These are phyloP conservation scores for Stictonetta naevosa DNA, from an alignment of 2,113 vertebrate genomes.

Conservation along the genomic window DNA sequence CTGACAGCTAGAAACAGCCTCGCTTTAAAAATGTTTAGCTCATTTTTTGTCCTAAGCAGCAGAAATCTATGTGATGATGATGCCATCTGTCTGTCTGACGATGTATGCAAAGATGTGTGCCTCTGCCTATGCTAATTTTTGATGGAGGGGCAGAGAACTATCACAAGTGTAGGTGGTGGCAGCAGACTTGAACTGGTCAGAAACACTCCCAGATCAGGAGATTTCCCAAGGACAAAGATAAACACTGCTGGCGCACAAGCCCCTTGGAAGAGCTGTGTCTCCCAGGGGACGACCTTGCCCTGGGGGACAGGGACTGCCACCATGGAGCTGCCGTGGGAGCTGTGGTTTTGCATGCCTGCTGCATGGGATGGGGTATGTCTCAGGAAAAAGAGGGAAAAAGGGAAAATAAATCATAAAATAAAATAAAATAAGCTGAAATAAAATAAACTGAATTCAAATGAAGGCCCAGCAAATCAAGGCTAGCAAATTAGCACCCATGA, in stretches of 20 bases:
- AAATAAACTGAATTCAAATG: too few relatives aligned
- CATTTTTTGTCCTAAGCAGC: neutral
- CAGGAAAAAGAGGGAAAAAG: too few relatives aligned
- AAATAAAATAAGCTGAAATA: too few relatives aligned
- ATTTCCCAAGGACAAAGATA: neutral
- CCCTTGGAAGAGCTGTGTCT: rapidly evolving
- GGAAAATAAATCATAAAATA: too few relatives aligned
- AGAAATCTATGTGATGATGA: neutral
- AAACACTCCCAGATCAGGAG: neutral
- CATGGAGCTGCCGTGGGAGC: too few relatives aligned
- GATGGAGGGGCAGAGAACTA: neutral
- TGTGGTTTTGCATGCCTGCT: too few relatives aligned
- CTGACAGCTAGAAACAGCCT: neutral
- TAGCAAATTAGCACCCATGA: too few relatives aligned
- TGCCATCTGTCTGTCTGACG: neutral
- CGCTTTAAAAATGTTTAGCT: neutral
- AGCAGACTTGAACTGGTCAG: neutral
- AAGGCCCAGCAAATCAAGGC: too few relatives aligned
- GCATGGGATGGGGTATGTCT: too few relatives aligned
- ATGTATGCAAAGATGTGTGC: rapidly evolving
- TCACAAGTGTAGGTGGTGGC: rapidly evolving
- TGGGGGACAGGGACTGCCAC: neutral
- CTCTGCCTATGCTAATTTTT: neutral
- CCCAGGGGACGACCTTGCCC: neutral
- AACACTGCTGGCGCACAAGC: rapidly evolving